A percentile compares a stretch with the other conserved stretches of the same genome.
These are phyloP conservation scores for Napeogenes inachia DNA, from an alignment of 2,888 invertebrate genomes.

Conservation along the genomic window DNA sequence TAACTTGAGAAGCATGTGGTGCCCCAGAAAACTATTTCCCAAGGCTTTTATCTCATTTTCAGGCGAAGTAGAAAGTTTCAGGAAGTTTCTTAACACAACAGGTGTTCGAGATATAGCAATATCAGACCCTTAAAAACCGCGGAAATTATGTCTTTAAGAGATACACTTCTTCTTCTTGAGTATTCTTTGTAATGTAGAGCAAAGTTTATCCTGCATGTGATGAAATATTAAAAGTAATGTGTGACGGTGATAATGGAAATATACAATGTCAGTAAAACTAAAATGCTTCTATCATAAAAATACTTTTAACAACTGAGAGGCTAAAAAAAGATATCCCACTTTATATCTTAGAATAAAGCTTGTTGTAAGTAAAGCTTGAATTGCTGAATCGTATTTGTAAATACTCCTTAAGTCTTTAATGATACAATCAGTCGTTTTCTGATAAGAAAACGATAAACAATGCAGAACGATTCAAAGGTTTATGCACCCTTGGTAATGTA, in stretches of 20 bases:
- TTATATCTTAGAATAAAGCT: too few species aligned
- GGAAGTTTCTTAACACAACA: constrained; percentile 67
- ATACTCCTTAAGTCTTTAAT: constrained; percentile 31
- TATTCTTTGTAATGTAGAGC: constrained; percentile 12
- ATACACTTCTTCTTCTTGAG: constrained; percentile 32
- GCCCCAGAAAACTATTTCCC: constrained; percentile 71
- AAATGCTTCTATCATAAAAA: constrained; percentile 7
- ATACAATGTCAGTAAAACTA: not conserved
- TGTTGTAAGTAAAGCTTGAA: too few species aligned
- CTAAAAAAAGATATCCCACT: too few species aligned
- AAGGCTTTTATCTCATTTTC: constrained; percentile 74
- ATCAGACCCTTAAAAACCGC: constrained; percentile 48
- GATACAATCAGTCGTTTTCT: constrained; percentile 55
- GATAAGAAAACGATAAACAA: constrained; percentile 66
- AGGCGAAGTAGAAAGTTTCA: constrained; percentile 69
- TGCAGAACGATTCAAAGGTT: constrained; percentile 68
- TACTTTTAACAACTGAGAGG: constrained; percentile 9
- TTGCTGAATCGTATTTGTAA: too few species aligned
- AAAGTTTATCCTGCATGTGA: constrained; percentile 15
- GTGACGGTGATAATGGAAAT: too few species aligned
- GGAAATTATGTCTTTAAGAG: constrained; percentile 40
- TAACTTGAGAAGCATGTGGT: constrained; percentile 68
- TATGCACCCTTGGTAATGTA: constrained; percentile 69
- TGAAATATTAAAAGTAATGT: constrained; percentile 12
- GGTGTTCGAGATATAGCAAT: constrained; percentile 64